These are phyloP conservation scores for Elysia crispata DNA, from an alignment of 2,888 invertebrate genomes.

Conservation along the genomic window DNA sequence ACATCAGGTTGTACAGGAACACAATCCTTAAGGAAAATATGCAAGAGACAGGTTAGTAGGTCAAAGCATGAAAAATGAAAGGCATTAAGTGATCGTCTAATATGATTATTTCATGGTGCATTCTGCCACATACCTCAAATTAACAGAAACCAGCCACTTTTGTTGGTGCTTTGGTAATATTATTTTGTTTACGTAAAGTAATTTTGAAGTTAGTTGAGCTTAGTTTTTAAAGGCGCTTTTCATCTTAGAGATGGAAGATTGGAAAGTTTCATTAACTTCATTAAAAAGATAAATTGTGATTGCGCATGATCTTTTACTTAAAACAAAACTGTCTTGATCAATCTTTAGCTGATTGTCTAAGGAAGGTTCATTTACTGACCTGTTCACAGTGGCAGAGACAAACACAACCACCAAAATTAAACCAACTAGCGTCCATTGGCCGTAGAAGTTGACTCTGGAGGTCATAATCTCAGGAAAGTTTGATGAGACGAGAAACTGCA, in stretches of 20 bases:
- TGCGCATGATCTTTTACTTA: no score
- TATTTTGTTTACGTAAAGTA: no score
- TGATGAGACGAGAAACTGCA: constrained; percentile 52
- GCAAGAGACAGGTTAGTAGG: constrained; percentile 10
- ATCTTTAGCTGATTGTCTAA: neutral
- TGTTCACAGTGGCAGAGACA: constrained; percentile 50
- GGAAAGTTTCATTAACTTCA: no score
- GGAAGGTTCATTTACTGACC: neutral
- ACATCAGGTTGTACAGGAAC: constrained; percentile 59
- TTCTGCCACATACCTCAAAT: no score
- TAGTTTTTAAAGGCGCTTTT: no score
- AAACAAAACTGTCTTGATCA: no score
- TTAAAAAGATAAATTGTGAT: no score
- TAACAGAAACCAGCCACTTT: no score
- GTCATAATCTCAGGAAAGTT: constrained; percentile 49
- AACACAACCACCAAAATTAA: constrained; percentile 52
- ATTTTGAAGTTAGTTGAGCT: no score
- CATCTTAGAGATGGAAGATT: no score
- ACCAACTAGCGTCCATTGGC: constrained; percentile 58
- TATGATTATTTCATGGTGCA: neutral
- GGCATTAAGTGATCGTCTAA: neutral
- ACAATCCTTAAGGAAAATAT: constrained; percentile 47
- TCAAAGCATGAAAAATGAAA: constrained; percentile 6
- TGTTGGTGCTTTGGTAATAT: no score
- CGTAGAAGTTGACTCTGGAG: constrained; percentile 54